Percentiles rank a stretch among this genome's conserved stretches.
phyloP scores from a whole-genome alignment of 2,113 vertebrate genomes.

The Hyperopisus bebe region DNA sequence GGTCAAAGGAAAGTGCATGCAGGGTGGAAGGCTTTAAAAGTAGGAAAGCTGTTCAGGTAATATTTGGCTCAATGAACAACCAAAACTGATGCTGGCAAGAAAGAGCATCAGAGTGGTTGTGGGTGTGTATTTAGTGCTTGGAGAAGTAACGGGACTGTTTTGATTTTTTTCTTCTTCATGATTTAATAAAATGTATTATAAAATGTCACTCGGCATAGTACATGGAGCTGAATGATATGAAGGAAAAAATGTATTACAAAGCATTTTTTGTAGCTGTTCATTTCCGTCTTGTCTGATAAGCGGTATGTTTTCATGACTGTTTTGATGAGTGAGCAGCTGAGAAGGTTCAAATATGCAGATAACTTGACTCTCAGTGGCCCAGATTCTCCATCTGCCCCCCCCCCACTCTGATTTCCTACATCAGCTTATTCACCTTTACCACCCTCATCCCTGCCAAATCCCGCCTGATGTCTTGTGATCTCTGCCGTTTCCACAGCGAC shows the following conservation, averaged over 20 bases:
- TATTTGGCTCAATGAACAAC: not conserved
- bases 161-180: not conserved
- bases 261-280: not conserved
- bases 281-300: not conserved
- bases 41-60: not conserved
- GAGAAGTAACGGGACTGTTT: not conserved
- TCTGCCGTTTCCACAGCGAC: constrained; percentile 50
- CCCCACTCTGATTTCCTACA: not conserved
- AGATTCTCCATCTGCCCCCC: not conserved
- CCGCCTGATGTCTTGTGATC: not conserved
- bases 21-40: not conserved
- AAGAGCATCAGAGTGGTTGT: not conserved
- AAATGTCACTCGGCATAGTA: not conserved
- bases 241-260: not conserved
- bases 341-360: not conserved
- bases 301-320: not conserved
- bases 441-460: not conserved
- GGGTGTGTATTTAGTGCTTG: not conserved
- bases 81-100: not conserved
- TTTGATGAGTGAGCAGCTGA: not conserved
- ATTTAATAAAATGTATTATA: not conserved
- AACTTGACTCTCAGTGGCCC: not conserved
- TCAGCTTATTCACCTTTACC: not conserved
- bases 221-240: not conserved
- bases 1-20: not conserved